Evolutionary conservation across 2,113 vertebrate species (phyloP), one percentile per base, ranked within the genome.

Genomic region (Syngnathus floridae): DNA sequence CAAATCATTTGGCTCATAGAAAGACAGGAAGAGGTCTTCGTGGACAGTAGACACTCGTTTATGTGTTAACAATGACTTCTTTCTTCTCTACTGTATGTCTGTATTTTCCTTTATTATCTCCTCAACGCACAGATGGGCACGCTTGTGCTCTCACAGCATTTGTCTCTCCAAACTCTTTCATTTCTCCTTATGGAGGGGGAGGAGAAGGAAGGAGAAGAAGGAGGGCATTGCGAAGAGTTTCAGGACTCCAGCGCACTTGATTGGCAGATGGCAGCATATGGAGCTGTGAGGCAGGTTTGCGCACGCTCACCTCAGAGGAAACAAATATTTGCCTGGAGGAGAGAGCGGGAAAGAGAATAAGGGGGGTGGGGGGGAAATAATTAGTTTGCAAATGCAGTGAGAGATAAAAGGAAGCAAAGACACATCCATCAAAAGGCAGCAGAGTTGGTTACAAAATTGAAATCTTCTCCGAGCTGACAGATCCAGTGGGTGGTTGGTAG

Each of bases 261-360:
- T 93, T 95, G 94, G 94, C 93, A 95, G 92, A 91, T 92, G 88
- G 93, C 93, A 95, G 92, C 94, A 92, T 93, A 93, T 92, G 91
- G 93, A 94, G 93, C 91, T 70, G 79, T 89, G 92, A 85, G 90
- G 87, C 88, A 92, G 93, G 92, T 91, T 94, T 94, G 93, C 92
- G 89, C 91, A 93, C 91, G 92, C 93, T 96, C 93, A 95, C 91
- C 94, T 94, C 92, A 92, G 93, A 95, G 92, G 92, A 95, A 91
- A 94, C 93, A 97, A 94, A 95, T 94, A 94, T 95, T 95, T 95
- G 91, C 94, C 93, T 93, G 91, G 93, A 94, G 93, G 91, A 88
- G 77, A 68, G 72, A 65, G 70, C 13, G 89, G 88, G 77, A 67
- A 71, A 63, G 70, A 31, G 90, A 91, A 90, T 86, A 81, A 81